A percentile compares a stretch with the other conserved stretches of the same genome.
Evolutionary conservation across 2,797 vertebrate species (phyloP).

Genomic region (Taeniopygia guttata): DNA sequence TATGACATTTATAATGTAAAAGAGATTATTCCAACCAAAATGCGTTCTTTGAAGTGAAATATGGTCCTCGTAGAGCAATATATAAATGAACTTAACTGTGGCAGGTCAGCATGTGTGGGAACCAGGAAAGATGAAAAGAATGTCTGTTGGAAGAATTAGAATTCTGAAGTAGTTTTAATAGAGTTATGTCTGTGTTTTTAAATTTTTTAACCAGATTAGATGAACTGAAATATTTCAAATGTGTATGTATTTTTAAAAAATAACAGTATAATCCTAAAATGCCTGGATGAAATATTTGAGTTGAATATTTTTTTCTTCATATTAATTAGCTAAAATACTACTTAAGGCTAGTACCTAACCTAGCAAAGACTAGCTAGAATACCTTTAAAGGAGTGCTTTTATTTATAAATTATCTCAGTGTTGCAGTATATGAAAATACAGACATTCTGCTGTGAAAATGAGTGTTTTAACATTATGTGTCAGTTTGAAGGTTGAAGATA

Average conservation of each 20-base stretch:
- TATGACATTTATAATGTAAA: neutral
- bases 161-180: neutral
- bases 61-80: neutral
- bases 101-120: neutral
- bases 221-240: neutral
- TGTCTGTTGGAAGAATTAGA: neutral
- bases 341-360: neutral
- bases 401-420: neutral
- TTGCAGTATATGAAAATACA: neutral
- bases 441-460: neutral
- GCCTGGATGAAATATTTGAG: neutral
- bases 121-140: neutral
- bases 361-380: neutral
- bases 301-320: neutral
- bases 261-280: neutral
- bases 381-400: neutral
- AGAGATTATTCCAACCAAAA: neutral
- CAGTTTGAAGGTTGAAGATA: neutral
- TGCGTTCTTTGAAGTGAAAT: neutral
- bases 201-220: neutral
- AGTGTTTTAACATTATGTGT: neutral
- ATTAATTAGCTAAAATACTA: neutral
- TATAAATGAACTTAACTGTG: neutral
- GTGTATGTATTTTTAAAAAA: rapidly evolving
- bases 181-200: neutral